These are phyloP conservation scores for Thryonomys swinderianus DNA, from an alignment of 2,113 vertebrate species.

Conservation along the genomic window DNA sequence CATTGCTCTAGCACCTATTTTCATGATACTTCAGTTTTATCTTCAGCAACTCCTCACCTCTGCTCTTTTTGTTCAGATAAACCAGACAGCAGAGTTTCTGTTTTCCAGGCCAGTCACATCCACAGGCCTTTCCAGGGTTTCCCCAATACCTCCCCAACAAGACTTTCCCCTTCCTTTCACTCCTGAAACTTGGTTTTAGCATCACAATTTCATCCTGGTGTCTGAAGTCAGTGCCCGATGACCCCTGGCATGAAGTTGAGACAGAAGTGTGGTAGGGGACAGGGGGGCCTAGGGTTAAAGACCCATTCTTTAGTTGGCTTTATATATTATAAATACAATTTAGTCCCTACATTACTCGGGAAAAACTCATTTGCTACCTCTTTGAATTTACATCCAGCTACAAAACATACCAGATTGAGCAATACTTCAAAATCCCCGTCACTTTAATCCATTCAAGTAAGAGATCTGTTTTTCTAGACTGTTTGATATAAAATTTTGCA, in stretches of 20 bases:
- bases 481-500: background rate
- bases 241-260: background rate
- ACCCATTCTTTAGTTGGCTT: background rate
- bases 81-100: background rate
- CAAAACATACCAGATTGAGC: background rate
- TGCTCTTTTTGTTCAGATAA: conserved; percentile 13
- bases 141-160: background rate
- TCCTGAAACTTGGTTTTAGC: background rate
- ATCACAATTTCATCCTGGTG: background rate
- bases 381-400: conserved; percentile 21
- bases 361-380: conserved; percentile 1
- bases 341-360: background rate
- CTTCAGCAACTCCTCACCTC: background rate
- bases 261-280: fast-evolving
- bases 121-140: background rate
- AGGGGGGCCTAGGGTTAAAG: background rate
- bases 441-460: background rate
- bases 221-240: background rate
- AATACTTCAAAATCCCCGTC: background rate
- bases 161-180: background rate
- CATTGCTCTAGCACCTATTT: background rate
- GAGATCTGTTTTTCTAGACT: background rate
- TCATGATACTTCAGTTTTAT: conserved; percentile 33
- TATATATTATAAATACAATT: background rate
- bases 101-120: background rate